Evolutionary conservation across 1,140 invertebrate genomes (phyloP), one percentile per base, ranked within the genome.

Genomic region (Hestina assimilis): DNA sequence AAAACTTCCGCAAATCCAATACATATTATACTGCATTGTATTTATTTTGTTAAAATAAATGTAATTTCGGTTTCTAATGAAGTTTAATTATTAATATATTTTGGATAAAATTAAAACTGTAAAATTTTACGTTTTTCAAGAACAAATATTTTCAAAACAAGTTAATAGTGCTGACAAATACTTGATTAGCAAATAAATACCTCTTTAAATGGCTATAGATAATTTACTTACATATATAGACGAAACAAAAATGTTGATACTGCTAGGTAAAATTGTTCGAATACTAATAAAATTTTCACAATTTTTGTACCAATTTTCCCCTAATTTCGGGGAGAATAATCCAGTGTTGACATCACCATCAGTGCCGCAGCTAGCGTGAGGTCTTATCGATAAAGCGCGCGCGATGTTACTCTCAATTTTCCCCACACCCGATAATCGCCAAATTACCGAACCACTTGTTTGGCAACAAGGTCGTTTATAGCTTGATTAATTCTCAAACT

Each of bases 371-470:
- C 66, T 46, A 66, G 62, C 66, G 48, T 57, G 69, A 71, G 63
- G 57, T 35, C 69, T 74, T 79, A 75, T 79, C 75, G 79, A 79
- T 77, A 79, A 76, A 75, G 73, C 78, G 63, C 56, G 54, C 45
- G 62, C 57, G 58, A 28, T 20, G 29, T 63, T 54, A 65, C 66
- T 57, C 28, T 56, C 61, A 64, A 70, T 59, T 63, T 66, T 55
- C 33, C 5, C 3, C 33, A 52, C 59, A 54, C 68, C 57, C 63
- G 59, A 72, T 72, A 66, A 68, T 59, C 59, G 56, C 46, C 41
- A 28, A 43, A 65, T 69, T 51, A 59, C 43, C 8, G 17, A n/a
- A 47, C 35, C 60, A 63, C 50, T 61, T 63, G 51, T 63, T 60
- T 50, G 42, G 17, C 19, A 50, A 60, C 33, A 50, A 63, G 35